Conservation (phyloP, 1,140 invertebrate genomes). For the Drosophila murphyi region DNA sequence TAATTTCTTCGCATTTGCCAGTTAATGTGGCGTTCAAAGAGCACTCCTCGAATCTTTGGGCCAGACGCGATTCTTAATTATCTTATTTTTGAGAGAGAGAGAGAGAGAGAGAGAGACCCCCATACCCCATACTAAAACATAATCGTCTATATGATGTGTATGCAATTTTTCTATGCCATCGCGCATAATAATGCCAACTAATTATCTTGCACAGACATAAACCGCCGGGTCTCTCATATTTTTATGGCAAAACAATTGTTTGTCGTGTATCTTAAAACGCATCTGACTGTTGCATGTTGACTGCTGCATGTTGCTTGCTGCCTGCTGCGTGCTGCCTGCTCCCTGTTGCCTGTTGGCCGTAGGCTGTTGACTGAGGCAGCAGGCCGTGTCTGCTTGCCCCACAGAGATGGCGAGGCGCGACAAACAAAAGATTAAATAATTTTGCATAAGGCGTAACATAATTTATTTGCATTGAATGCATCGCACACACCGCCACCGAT, state of each 20-base stretch:
- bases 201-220: conserved; percentile 76
- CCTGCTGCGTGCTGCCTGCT: too few species aligned
- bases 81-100: conserved; percentile 35
- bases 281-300: not conserved
- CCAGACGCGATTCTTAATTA: conserved; percentile 37
- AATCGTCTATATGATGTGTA: conserved; percentile 24
- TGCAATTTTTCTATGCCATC: conserved; percentile 60
- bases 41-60: conserved; percentile 11
- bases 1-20: conserved; percentile 74
- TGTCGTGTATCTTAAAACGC: not conserved
- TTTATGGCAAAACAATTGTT: conserved; percentile 79
- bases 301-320: too few species aligned
- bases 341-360: not conserved
- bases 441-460: conserved; percentile 83
- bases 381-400: conserved; percentile 18
- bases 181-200: conserved; percentile 75
- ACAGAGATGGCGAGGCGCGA: conserved; percentile 48
- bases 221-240: conserved; percentile 70
- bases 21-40: conserved; percentile 72
- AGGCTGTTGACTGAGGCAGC: not conserved
- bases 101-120: conserved; percentile 2
- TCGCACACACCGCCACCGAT: conserved; percentile 77
- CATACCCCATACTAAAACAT: conserved; percentile 33
- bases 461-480: conserved; percentile 84
- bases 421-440: conserved; percentile 84